Percentiles rank a stretch among this genome's conserved stretches.
phyloP scores from a whole-genome alignment of 2,797 vertebrate species.

The Darevskia nairensis region DNA sequence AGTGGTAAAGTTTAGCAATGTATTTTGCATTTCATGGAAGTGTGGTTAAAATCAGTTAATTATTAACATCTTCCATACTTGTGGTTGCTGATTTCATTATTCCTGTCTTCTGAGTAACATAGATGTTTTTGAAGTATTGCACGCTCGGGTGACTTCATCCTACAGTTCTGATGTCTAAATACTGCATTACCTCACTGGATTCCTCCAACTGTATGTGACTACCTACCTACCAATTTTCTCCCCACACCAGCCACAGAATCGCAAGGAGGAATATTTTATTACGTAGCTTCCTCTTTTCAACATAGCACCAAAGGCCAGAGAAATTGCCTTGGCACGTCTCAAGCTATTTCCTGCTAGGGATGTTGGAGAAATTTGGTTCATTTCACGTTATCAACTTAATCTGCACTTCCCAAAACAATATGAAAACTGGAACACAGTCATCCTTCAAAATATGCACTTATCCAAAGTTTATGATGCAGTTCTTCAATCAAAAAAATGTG shows the following conservation, averaged over 20 bases:
- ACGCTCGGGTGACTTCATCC: not conserved
- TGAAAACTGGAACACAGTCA: no score
- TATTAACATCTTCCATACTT: conserved; percentile 44
- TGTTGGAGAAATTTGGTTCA: no score
- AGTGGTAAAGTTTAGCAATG: conserved; percentile 17
- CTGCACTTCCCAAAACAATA: no score
- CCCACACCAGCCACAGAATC: no score
- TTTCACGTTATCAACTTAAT: no score
- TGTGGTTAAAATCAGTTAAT: conserved; percentile 59
- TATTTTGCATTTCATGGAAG: conserved; percentile 59
- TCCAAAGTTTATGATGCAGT: no score
- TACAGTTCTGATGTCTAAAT: not conserved
- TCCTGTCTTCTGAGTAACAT: not conserved
- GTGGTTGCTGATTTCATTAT: not conserved
- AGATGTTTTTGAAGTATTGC: not conserved
- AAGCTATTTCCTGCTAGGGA: not conserved
- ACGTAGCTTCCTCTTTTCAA: not conserved
- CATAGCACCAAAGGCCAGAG: not conserved
- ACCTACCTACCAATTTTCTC: not conserved
- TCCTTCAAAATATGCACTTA: no score
- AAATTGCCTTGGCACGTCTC: not conserved
- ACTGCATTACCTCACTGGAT: not conserved
- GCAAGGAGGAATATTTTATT: not conserved
- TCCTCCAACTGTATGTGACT: not conserved
- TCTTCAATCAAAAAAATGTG: no score